Evolutionary conservation across 2,113 vertebrate genomes (phyloP), one percentile per base, ranked within the genome.

Genomic region (Chaenocephalus aceratus): DNA sequence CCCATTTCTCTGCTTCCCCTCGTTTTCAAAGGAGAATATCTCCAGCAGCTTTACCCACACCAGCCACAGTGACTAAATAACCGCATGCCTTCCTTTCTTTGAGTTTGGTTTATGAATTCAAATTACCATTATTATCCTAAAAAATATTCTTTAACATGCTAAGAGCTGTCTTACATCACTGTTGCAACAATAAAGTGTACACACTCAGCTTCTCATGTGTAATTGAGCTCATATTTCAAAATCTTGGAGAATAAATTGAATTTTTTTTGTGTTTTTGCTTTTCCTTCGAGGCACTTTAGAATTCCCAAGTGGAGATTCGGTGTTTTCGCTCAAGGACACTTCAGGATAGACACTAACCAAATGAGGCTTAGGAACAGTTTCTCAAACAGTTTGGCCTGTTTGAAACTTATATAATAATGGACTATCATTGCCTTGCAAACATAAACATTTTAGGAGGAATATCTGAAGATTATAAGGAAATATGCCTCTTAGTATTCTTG

Each of bases 21-120:
- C 46, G 3, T 86, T 89, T 88, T 88, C 88, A 91, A 93, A 88
- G 85, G 68, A 89, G 88, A 83, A 69, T 65, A 79, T 79, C 84
- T 93, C 88, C 64, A 26, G 41, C 72, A 83, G 83, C 75, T 83
- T 69, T 71, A 46, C 77, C 16, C 58, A 86, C 79, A 75, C 63
- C 79, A 85, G 34, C 30, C 63, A 26, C 58, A 57, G 82, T 49
- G 76, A 68, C 78, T 53, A 77, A 83, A 89, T 79, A 86, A 59
- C 75, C 56, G 64, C 51, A 6, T 30, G 63, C 75, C 72, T 46
- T 88, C 74, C 80, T 79, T 67, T 57, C 36, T 41, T 41, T 41
- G 36, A 23, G 49, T 66, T 63, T 75, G 60, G 45, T 69, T 70
- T 49, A 64, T 13, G 45, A 41, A 68, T 10, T 66, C 23, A 79